phyloP scores from a whole-genome alignment of 2,113 vertebrate species.

The Embiotoca jacksoni region DNA sequence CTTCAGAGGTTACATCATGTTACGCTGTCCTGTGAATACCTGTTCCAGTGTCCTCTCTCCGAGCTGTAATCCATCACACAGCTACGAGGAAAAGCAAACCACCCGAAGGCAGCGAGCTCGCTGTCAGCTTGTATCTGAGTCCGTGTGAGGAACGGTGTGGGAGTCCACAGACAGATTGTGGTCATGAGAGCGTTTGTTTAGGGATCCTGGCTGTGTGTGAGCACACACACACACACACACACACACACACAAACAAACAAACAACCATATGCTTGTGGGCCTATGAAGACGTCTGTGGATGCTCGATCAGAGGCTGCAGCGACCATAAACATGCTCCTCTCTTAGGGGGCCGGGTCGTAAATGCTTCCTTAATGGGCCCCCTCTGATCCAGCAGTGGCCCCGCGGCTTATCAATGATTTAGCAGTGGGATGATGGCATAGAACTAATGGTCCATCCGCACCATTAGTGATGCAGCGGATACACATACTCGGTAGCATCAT shows the following conservation, averaged over 20 bases:
- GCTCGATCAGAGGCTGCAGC: slow-evolving; percentile 10
- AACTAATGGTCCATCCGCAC: slow-evolving; percentile 59
- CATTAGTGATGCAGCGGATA: slow-evolving; percentile 49
- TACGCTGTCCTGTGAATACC: slow-evolving; percentile 30
- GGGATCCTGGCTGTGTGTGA: slow-evolving; percentile 7
- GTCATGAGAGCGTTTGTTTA: neutral
- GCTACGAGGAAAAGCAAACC: slow-evolving; percentile 1
- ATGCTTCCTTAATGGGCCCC: slow-evolving; percentile 54
- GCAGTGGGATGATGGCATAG: slow-evolving; percentile 36
- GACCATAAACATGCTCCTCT: slow-evolving; percentile 30
- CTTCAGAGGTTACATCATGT: slow-evolving; percentile 12
- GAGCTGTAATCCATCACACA: slow-evolving; percentile 27
- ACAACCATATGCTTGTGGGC: neutral
- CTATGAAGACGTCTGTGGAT: neutral
- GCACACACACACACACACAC: neutral
- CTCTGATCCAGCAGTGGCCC: slow-evolving; percentile 21
- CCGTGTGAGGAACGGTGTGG: too few species aligned
- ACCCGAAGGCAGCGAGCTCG: neutral
- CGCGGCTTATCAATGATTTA: slow-evolving; percentile 71
- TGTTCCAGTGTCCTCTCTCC: slow-evolving; percentile 1
- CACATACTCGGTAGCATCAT: slow-evolving; percentile 7
- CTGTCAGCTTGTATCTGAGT: neutral
- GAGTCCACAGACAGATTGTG: neutral
- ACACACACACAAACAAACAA: neutral
- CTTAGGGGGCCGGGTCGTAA: slow-evolving; percentile 15